phyloP scores from a whole-genome alignment of 2,888 invertebrate species.

The Tachystola acroxantha region DNA sequence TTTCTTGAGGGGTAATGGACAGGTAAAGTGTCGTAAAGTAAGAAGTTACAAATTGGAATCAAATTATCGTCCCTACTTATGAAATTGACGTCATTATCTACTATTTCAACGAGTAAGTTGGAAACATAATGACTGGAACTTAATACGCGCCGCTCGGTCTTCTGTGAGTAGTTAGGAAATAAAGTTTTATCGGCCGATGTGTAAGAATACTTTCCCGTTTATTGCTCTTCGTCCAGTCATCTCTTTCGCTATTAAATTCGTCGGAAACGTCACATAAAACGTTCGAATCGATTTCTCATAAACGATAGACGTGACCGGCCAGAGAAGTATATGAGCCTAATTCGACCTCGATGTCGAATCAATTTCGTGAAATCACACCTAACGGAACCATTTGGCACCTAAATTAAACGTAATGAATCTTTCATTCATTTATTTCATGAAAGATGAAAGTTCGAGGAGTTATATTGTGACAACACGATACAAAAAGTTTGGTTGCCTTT shows the following conservation, averaged over 20 bases:
- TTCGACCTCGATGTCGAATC: slow-evolving; percentile 44
- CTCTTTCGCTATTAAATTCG: slow-evolving; percentile 69
- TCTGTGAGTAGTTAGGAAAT: slow-evolving; percentile 44
- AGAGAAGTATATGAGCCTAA: slow-evolving; percentile 51
- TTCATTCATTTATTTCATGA: not conserved
- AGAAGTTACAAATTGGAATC: slow-evolving; percentile 25
- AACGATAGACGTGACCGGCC: slow-evolving; percentile 70
- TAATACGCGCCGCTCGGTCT: slow-evolving; percentile 26
- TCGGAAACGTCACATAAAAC: slow-evolving; percentile 72
- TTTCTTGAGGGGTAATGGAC: slow-evolving; percentile 17
- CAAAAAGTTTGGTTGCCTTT: no score
- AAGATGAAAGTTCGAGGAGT: no score
- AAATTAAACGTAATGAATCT: not conserved
- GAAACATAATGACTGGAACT: slow-evolving; percentile 27
- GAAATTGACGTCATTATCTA: slow-evolving; percentile 26
- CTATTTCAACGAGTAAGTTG: slow-evolving; percentile 23
- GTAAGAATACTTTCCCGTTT: slow-evolving; percentile 72
- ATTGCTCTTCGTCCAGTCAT: slow-evolving; percentile 70
- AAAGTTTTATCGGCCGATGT: slow-evolving; percentile 66
- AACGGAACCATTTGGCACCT: slow-evolving; percentile 5
- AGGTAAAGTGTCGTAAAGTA: slow-evolving; percentile 11
- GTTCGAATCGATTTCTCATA: slow-evolving; percentile 73
- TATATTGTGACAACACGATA: no score
- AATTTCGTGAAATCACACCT: slow-evolving; percentile 26
- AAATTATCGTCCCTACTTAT: slow-evolving; percentile 28